Evolutionary conservation across 2,113 vertebrate genomes (phyloP).

Genomic region (Periophthalmodon schlosseri): DNA sequence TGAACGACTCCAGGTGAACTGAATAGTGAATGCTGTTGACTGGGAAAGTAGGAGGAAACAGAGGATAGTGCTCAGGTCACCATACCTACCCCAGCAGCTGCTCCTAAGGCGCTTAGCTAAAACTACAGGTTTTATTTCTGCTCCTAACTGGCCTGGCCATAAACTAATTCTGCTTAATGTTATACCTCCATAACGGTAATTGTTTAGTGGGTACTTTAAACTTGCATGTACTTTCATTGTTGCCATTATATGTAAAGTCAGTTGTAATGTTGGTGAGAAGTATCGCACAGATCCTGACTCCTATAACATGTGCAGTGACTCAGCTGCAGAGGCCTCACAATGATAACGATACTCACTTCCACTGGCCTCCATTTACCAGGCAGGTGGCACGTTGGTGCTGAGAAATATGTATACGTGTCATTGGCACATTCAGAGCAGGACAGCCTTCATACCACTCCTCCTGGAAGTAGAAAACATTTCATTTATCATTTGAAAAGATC

Average conservation of each 20-base stretch:
- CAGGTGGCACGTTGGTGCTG: background rate
- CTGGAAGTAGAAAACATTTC: background rate
- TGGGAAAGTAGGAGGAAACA: too few relatives aligned
- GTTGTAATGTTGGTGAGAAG: background rate
- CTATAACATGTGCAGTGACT: conserved; percentile 21
- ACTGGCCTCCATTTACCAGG: conserved; percentile 30
- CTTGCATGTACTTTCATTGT: too few relatives aligned
- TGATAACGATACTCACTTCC: conserved; percentile 41
- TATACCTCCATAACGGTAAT: background rate
- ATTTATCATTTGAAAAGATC: background rate
- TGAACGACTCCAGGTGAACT: too few relatives aligned
- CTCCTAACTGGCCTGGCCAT: too few relatives aligned
- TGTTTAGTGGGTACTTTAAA: background rate
- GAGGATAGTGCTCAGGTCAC: too few relatives aligned
- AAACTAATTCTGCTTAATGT: too few relatives aligned
- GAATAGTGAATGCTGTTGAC: too few relatives aligned
- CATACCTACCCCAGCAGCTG: too few relatives aligned
- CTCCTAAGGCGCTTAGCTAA: too few relatives aligned
- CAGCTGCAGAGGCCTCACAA: conserved; percentile 49
- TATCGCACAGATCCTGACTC: background rate
- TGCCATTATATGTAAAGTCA: background rate
- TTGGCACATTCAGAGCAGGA: background rate
- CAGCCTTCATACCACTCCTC: background rate
- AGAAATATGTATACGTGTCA: background rate
- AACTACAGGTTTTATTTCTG: too few relatives aligned